Evolutionary conservation across 1,140 invertebrate species (phyloP).

Genomic region (Drosophila subpulchrella): DNA sequence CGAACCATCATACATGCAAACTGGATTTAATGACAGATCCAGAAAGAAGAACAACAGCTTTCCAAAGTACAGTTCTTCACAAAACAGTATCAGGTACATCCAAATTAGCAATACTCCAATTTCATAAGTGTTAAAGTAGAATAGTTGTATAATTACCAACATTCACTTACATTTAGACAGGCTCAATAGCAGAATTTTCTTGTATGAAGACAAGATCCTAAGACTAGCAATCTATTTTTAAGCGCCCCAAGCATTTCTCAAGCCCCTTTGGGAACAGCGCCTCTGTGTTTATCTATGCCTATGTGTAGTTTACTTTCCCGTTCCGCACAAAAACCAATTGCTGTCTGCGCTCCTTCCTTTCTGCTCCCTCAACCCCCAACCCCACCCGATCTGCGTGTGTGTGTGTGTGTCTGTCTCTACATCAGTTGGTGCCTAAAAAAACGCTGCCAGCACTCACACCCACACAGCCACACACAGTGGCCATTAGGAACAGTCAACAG

Average conservation of each 20-base stretch:
- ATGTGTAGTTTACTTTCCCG: conserved; percentile 55
- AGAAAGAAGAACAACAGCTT: too few relatives aligned
- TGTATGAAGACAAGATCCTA: too few relatives aligned
- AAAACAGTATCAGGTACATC: too few relatives aligned
- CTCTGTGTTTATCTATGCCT: conserved; percentile 73
- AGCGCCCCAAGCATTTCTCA: not conserved
- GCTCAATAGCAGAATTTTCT: too few relatives aligned
- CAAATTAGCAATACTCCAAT: too few relatives aligned
- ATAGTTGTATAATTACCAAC: too few relatives aligned
- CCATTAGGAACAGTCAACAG: conserved; percentile 74
- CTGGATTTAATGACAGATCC: too few relatives aligned
- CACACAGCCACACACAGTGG: conserved; percentile 27
- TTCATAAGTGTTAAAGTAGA: too few relatives aligned
- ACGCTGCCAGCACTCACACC: conserved; percentile 23
- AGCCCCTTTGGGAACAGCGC: conserved; percentile 4
- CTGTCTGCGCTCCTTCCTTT: conserved; percentile 58
- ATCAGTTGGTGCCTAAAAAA: conserved; percentile 54
- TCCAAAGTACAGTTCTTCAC: too few relatives aligned
- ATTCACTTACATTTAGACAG: too few relatives aligned
- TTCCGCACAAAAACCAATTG: conserved; percentile 43
- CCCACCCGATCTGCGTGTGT: not conserved
- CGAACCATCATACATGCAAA: too few relatives aligned
- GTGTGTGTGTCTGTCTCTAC: conserved; percentile 20
- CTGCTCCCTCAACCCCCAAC: conserved; percentile 1
- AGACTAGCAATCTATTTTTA: not conserved